Evolutionary conservation across 2,797 vertebrate genomes (phyloP).

Genomic region (Avahi laniger): DNA sequence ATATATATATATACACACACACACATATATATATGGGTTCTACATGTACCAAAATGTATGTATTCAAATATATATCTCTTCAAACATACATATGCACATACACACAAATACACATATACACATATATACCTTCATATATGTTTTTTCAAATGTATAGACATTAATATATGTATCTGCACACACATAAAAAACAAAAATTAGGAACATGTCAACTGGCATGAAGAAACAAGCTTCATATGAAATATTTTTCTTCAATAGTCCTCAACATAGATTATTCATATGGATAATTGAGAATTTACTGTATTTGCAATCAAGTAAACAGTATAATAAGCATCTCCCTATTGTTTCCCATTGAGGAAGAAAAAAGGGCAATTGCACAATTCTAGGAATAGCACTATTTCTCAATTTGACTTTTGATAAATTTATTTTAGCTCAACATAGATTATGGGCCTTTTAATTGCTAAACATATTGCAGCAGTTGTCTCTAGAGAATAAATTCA

Average conservation of each 20-base stretch:
- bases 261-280: neutral
- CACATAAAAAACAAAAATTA: neutral
- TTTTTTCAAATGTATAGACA: neutral
- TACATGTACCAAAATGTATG: neutral
- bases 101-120: neutral
- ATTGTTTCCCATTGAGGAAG: neutral
- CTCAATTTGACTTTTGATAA: neutral
- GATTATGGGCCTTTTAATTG: neutral
- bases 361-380: neutral
- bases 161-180: neutral
- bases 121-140: neutral
- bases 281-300: neutral
- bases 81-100: neutral
- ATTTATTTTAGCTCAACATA: neutral
- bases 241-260: neutral
- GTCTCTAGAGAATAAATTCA: neutral
- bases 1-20: no score
- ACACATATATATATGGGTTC: neutral
- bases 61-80: neutral
- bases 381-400: neutral
- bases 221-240: neutral
- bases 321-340: neutral
- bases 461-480: neutral
- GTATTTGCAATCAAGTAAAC: slow-evolving; percentile 32
- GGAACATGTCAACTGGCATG: neutral